Conservation (phyloP, 1,140 invertebrate species). For the Stenopsyche tienmushanensis region DNA sequence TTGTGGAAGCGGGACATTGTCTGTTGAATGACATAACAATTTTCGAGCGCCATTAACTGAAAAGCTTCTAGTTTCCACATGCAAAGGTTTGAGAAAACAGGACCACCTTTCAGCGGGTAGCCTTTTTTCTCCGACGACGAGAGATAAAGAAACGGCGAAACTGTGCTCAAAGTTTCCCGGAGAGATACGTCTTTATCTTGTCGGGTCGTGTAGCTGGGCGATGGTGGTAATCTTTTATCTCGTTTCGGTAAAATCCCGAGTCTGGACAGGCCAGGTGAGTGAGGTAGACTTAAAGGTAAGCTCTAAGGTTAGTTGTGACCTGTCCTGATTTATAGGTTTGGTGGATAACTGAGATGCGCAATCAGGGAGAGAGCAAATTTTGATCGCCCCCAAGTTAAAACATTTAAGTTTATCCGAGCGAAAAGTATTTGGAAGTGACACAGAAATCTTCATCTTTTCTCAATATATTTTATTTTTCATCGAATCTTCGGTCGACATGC, state of each 20-base stretch:
- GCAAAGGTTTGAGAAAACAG: conserved; percentile 7
- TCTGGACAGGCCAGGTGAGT: conserved; percentile 13
- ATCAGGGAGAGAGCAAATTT: neutral
- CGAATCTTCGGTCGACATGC: too few relatives aligned
- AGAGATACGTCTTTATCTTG: conserved; percentile 19
- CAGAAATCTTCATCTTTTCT: too few relatives aligned
- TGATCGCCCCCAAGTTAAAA: too few relatives aligned
- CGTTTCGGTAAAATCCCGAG: conserved; percentile 15
- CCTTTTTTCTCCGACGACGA: neutral
- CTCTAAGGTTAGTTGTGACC: conserved; percentile 6
- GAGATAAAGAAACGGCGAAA: conserved; percentile 10
- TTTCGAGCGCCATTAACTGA: conserved; percentile 13
- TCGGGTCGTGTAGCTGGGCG: neutral
- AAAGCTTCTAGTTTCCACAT: conserved; percentile 9
- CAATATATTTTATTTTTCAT: too few relatives aligned
- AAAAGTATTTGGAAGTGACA: too few relatives aligned
- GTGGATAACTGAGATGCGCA: neutral
- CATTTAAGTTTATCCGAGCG: neutral
- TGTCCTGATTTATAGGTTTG: neutral
- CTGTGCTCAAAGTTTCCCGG: conserved; percentile 13
- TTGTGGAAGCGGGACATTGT: conserved; percentile 1
- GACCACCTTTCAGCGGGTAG: neutral
- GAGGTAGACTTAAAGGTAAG: conserved; percentile 7
- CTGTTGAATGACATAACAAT: conserved; percentile 14
- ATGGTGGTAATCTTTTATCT: conserved; percentile 12